Conservation (phyloP, 2,888 invertebrate genomes). For the Epinotia ramella region DNA sequence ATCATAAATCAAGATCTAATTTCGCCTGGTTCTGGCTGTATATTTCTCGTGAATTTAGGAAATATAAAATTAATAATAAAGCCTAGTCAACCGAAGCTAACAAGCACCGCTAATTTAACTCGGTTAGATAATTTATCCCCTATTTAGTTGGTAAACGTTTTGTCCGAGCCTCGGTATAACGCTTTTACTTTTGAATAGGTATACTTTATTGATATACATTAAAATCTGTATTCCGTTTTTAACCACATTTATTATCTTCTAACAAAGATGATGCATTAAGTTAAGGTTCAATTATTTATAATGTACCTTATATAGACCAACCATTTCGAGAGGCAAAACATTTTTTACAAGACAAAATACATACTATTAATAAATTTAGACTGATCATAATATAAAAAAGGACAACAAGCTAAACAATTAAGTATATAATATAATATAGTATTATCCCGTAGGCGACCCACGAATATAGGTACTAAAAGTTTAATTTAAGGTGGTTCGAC, state of each 20-base stretch:
- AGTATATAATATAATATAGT: no score
- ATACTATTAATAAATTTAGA: no score
- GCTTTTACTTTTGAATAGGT: conserved; percentile 1
- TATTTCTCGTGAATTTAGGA: neutral
- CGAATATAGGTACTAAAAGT: no score
- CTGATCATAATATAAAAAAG: no score
- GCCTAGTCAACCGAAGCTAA: conserved; percentile 49
- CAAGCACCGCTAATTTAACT: conserved; percentile 73
- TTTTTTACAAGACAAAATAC: no score
- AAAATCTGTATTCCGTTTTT: neutral
- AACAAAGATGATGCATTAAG: neutral
- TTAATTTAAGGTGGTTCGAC: no score
- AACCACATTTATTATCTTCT: neutral
- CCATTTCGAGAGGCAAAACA: no score
- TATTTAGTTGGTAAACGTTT: conserved; percentile 80
- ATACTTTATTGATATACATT: neutral
- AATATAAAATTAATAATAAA: conserved; percentile 28
- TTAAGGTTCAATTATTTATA: no score
- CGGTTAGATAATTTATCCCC: conserved; percentile 79
- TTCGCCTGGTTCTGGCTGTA: neutral
- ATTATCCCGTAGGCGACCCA: no score
- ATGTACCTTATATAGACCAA: no score
- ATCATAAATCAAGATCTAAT: conserved; percentile 3
- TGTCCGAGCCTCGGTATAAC: neutral
- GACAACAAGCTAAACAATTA: no score